These are phyloP conservation scores for Epinephelus malabaricus DNA, from an alignment of 2,797 vertebrate genomes.

Conservation along the genomic window DNA sequence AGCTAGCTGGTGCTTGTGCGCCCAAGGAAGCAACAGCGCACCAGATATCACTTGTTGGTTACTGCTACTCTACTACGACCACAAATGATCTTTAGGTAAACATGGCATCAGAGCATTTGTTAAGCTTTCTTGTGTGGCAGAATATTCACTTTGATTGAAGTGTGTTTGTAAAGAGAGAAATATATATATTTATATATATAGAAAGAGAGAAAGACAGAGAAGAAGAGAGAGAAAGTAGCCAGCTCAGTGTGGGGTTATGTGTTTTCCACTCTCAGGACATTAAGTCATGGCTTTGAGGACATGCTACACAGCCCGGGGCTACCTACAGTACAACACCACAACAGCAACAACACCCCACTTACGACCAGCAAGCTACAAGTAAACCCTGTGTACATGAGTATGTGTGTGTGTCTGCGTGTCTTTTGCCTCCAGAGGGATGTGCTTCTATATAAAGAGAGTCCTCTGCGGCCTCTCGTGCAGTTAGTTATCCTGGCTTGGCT, in stretches of 20 bases:
- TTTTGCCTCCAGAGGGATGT: conserved; percentile 79
- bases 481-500: conserved; percentile 84
- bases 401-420: conserved; percentile 65
- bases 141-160: conserved; percentile 73
- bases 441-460: conserved; percentile 78
- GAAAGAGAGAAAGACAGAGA: conserved; percentile 28
- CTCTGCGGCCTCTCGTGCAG: conserved; percentile 73
- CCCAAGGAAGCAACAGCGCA: conserved; percentile 34
- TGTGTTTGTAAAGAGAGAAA: conserved; percentile 70
- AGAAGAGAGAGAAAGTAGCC: conserved; percentile 62
- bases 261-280: conserved; percentile 77
- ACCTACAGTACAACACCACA: conserved; percentile 82
- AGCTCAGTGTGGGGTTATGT: conserved; percentile 74
- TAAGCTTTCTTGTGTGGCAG: conserved; percentile 76
- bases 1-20: conserved; percentile 55
- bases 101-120: conserved; percentile 79
- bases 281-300: conserved; percentile 87
- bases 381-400: conserved; percentile 84
- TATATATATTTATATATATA: conserved; percentile 49
- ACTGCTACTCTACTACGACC: conserved; percentile 83
- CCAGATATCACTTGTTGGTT: conserved; percentile 73
- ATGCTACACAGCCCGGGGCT: conserved; percentile 86
- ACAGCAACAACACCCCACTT: conserved; percentile 80
- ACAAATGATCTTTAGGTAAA: conserved; percentile 84
- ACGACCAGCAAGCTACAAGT: conserved; percentile 84